Conservation (phyloP, 2,113 vertebrate genomes). For the Caloenas nicobarica region DNA sequence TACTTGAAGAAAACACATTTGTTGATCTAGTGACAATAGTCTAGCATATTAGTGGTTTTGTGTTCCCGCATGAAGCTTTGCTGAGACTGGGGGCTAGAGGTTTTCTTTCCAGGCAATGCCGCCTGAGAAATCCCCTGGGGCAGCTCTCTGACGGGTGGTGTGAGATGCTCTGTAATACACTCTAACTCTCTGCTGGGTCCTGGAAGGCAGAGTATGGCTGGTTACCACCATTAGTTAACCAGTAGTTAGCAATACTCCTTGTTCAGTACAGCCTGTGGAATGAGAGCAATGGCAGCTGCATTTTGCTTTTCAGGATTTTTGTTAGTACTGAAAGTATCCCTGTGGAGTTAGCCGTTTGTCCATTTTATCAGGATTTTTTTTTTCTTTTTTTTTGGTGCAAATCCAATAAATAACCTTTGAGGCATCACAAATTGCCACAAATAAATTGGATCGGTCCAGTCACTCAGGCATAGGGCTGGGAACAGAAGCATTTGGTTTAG, state of each 20-base stretch:
- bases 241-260: not conserved
- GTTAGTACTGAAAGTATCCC: not conserved
- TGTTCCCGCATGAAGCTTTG: not conserved
- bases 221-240: not conserved
- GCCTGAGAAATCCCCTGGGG: not conserved
- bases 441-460: not conserved
- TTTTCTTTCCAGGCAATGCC: rapidly evolving
- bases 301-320: not conserved
- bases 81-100: rapidly evolving
- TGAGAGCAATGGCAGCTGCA: not conserved
- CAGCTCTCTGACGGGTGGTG: not conserved
- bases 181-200: not conserved
- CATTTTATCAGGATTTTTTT: not conserved
- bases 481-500: not conserved
- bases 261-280: not conserved
- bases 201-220: not conserved
- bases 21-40: not conserved
- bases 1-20: not conserved
- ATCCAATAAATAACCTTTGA: not conserved
- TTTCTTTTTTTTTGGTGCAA: not conserved
- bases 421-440: not conserved
- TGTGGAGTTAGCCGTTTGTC: not conserved
- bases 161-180: not conserved
- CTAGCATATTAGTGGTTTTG: not conserved
- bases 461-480: not conserved